Evolutionary conservation across 1,140 invertebrate species (phyloP).

Genomic region (Panagrolaimus sp.): DNA sequence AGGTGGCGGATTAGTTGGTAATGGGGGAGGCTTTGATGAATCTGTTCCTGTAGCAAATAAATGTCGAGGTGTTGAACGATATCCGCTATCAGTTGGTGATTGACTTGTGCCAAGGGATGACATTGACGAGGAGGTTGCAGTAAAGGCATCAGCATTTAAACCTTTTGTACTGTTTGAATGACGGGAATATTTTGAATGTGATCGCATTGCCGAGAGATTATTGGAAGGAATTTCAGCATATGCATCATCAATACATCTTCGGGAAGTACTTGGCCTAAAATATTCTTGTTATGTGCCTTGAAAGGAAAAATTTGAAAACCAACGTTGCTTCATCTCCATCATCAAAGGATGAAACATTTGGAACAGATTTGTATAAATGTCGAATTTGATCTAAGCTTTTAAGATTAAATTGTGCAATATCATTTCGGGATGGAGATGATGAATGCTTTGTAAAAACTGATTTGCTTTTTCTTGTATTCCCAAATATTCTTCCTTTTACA

Average conservation of each 20-base stretch:
- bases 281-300: background rate
- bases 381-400: slow-evolving; percentile 24
- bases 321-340: slow-evolving; percentile 15
- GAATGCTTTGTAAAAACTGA: slow-evolving; percentile 15
- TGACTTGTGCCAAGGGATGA: slow-evolving; percentile 9
- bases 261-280: slow-evolving; percentile 4
- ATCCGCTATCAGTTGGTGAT: slow-evolving; percentile 13
- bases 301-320: too few relatives aligned
- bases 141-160: slow-evolving; percentile 2
- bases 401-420: slow-evolving; percentile 14
- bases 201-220: too few relatives aligned
- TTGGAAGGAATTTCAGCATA: background rate
- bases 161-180: background rate
- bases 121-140: background rate
- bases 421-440: background rate
- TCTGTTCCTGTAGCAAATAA: background rate
- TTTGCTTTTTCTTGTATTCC: slow-evolving; percentile 12
- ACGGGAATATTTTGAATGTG: background rate
- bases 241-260: slow-evolving; percentile 6
- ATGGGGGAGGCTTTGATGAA: slow-evolving; percentile 2
- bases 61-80: slow-evolving; percentile 9
- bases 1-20: slow-evolving; percentile 11
- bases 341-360: slow-evolving; percentile 18
- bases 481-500: background rate
- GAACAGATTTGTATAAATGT: slow-evolving; percentile 25